These are phyloP conservation scores for Tetrapedia diversipes DNA, from an alignment of 2,888 invertebrate genomes.

Conservation along the genomic window DNA sequence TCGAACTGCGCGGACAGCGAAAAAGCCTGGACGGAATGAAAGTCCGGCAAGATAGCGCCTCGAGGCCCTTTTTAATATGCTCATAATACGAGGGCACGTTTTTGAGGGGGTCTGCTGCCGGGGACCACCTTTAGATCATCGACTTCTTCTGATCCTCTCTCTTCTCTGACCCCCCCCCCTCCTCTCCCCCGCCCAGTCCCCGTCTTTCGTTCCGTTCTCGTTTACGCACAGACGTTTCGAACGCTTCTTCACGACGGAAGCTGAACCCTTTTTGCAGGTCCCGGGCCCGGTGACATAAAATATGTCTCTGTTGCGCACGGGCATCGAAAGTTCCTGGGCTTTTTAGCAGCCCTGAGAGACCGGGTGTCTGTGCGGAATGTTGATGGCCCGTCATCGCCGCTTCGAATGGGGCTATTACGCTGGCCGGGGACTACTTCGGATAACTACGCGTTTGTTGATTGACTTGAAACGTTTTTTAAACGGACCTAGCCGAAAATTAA, in stretches of 20 bases:
- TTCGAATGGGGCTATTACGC: slow-evolving; percentile 58
- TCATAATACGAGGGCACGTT: slow-evolving; percentile 68
- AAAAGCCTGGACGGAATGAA: slow-evolving; percentile 67
- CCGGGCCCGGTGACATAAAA: slow-evolving; percentile 75
- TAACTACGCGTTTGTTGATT: slow-evolving; percentile 47
- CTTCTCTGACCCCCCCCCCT: too few relatives aligned
- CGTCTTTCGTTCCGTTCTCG: slow-evolving; percentile 37
- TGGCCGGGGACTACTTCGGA: slow-evolving; percentile 22
- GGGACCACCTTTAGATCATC: slow-evolving; percentile 66
- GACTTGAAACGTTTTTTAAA: slow-evolving; percentile 6
- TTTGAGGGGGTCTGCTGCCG: slow-evolving; percentile 57
- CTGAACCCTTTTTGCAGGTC: slow-evolving; percentile 65
- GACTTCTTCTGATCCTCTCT: slow-evolving; percentile 45
- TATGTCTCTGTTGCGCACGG: slow-evolving; percentile 78
- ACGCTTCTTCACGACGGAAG: slow-evolving; percentile 64
- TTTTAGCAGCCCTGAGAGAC: slow-evolving; percentile 76
- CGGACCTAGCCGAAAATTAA: neutral
- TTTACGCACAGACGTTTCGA: slow-evolving; percentile 39
- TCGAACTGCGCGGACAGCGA: slow-evolving; percentile 71
- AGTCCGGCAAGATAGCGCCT: slow-evolving; percentile 67
- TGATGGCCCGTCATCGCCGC: slow-evolving; percentile 79
- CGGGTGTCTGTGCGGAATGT: slow-evolving; percentile 79
- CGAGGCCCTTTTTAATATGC: slow-evolving; percentile 72
- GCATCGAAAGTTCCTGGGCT: slow-evolving; percentile 69
- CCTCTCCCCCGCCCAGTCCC: too few relatives aligned